These are phyloP conservation scores for Rhinoderma darwinii DNA, from an alignment of 2,113 vertebrate species.

Conservation along the genomic window DNA sequence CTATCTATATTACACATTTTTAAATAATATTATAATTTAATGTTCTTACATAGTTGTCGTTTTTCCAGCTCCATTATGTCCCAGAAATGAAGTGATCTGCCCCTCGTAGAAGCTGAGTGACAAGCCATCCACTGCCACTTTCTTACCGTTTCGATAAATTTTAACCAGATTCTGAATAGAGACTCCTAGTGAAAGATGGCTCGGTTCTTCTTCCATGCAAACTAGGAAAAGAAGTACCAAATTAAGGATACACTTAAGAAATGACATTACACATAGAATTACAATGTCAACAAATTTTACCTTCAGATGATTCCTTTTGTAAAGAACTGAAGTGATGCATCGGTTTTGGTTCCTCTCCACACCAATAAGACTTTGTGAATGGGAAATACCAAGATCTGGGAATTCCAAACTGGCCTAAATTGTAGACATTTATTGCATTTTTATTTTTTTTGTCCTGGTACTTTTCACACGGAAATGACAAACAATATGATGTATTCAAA, in stretches of 20 bases:
- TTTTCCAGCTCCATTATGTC: slow-evolving; percentile 97
- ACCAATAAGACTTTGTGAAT: slow-evolving; percentile 94
- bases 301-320: slow-evolving; percentile 74
- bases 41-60: slow-evolving; percentile 95
- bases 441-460: too few species aligned
- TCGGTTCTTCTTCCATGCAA: slow-evolving; percentile 91
- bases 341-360: slow-evolving; percentile 78
- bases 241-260: not conserved
- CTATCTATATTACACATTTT: not conserved
- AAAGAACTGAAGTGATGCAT: slow-evolving; percentile 68
- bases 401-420: slow-evolving; percentile 93
- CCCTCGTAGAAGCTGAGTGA: slow-evolving; percentile 95
- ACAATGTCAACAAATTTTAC: slow-evolving; percentile 72
- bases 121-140: slow-evolving; percentile 92
- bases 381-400: slow-evolving; percentile 95
- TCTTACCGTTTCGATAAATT: slow-evolving; percentile 91
- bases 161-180: slow-evolving; percentile 95
- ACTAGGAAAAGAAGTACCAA: slow-evolving; percentile 72
- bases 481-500: not conserved
- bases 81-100: slow-evolving; percentile 96
- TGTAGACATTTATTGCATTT: not conserved
- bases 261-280: not conserved
- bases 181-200: slow-evolving; percentile 88
- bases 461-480: not conserved
- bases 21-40: not conserved